A percentile compares a stretch with the other conserved stretches of the same genome.
Conservation (phyloP, 2,797 vertebrate genomes). For the Pangasius djambal region DNA sequence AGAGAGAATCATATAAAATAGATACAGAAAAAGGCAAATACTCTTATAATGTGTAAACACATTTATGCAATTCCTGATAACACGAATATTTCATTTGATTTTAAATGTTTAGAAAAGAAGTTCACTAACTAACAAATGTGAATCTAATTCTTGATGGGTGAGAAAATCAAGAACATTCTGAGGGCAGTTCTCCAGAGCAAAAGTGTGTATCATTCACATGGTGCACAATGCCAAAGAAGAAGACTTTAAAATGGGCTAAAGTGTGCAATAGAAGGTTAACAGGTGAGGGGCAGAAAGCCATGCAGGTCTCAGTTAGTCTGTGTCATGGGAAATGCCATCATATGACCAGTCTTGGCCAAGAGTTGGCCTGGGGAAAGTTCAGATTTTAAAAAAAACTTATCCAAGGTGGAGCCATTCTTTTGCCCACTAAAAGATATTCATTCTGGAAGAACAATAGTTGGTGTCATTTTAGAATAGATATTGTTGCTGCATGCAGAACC, state of each 20-base stretch:
- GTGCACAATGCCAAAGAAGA: too few species aligned
- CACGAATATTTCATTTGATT: too few species aligned
- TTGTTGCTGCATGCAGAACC: not conserved
- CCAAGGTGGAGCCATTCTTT: not conserved
- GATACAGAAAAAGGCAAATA: too few species aligned
- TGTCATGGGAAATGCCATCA: not conserved
- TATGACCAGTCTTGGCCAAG: not conserved
- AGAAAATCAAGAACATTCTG: too few species aligned
- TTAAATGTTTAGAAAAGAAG: too few species aligned
- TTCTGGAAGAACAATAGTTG: not conserved
- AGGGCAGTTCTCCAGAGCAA: too few species aligned
- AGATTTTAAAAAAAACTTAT: not conserved
- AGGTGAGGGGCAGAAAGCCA: not conserved
- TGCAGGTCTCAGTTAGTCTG: not conserved
- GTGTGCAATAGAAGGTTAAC: not conserved
- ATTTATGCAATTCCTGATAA: too few species aligned
- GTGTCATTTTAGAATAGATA: not conserved
- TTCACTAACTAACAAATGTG: too few species aligned
- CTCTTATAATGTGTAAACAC: too few species aligned
- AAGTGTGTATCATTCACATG: too few species aligned
- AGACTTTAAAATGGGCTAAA: not conserved
- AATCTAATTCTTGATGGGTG: too few species aligned
- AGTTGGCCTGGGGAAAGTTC: not conserved
- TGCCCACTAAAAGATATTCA: not conserved
- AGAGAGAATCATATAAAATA: too few species aligned